These are phyloP conservation scores for Ctenosaura bakeri DNA, from an alignment of 2,797 vertebrate species.

Conservation along the genomic window DNA sequence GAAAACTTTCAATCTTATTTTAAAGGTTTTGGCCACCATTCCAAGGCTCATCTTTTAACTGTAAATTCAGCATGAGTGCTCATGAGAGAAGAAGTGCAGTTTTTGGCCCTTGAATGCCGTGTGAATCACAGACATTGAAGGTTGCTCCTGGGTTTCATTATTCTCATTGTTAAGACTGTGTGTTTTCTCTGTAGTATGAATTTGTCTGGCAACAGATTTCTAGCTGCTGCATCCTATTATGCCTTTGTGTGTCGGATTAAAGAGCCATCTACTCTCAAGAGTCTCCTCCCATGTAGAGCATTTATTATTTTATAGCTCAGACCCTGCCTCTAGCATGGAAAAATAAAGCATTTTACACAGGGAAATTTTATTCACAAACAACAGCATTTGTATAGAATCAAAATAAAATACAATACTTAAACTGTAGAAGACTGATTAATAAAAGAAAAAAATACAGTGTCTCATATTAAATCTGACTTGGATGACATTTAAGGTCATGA, in stretches of 20 bases:
- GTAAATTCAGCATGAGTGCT: not conserved
- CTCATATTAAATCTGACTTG: conserved; percentile 71
- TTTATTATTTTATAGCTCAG: conserved; percentile 54
- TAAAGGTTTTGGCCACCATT: not conserved
- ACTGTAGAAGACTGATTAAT: conserved; percentile 52
- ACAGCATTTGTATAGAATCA: conserved; percentile 36
- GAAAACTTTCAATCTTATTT: conserved; percentile 4
- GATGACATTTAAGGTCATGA: conserved; percentile 75
- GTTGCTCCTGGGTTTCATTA: conserved; percentile 19
- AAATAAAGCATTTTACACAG: conserved; percentile 55
- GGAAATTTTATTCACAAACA: conserved; percentile 40
- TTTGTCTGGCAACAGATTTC: conserved; percentile 41
- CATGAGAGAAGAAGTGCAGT: not conserved
- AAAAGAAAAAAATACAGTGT: conserved; percentile 50
- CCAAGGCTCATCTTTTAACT: not conserved
- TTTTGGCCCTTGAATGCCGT: not conserved
- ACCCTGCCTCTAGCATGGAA: conserved; percentile 56
- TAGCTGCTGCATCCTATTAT: conserved; percentile 39
- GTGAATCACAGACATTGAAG: not conserved
- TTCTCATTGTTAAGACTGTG: conserved; percentile 16
- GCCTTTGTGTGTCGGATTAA: conserved; percentile 46
- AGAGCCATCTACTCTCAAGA: conserved; percentile 24
- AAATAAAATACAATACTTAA: conserved; percentile 52
- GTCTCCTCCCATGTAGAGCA: not conserved
- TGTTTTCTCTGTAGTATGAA: conserved; percentile 25